Evolutionary conservation across 37 sponge, comb jelly and placozoan genomes (phyloP).

Genomic region (Oopsacas minuta): DNA sequence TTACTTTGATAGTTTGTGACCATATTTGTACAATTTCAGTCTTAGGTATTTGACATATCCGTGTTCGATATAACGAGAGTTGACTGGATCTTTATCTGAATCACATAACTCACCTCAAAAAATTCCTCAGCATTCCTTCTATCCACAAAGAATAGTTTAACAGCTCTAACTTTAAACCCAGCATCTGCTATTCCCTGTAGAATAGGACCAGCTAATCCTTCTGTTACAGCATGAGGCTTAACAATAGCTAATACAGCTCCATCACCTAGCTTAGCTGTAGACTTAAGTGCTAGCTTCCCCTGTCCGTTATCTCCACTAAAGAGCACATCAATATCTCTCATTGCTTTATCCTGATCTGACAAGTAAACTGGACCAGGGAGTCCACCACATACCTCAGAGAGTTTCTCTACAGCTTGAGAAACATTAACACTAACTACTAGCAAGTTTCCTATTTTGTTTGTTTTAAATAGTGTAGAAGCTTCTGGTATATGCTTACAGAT

Average conservation of each 20-base stretch:
- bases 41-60: no score
- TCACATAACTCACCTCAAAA: conserved; percentile 36
- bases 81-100: no score
- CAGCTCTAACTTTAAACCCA: conserved; percentile 43
- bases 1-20: no score
- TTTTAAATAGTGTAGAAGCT: neutral
- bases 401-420: neutral
- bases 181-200: conserved; percentile 41
- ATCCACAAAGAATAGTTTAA: conserved; percentile 59
- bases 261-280: neutral
- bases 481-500: neutral
- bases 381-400: conserved; percentile 28
- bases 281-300: neutral
- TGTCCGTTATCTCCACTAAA: conserved; percentile 39
- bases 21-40: no score
- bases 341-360: conserved; percentile 43
- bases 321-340: conserved; percentile 66
- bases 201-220: conserved; percentile 58
- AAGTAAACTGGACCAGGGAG: conserved; percentile 69
- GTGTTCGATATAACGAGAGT: no score
- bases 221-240: conserved; percentile 87
- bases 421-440: neutral
- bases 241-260: conserved; percentile 47
- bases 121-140: conserved; percentile 85
- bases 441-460: neutral